phyloP scores from a whole-genome alignment of 2,888 invertebrate species.

The Nezara viridula region DNA sequence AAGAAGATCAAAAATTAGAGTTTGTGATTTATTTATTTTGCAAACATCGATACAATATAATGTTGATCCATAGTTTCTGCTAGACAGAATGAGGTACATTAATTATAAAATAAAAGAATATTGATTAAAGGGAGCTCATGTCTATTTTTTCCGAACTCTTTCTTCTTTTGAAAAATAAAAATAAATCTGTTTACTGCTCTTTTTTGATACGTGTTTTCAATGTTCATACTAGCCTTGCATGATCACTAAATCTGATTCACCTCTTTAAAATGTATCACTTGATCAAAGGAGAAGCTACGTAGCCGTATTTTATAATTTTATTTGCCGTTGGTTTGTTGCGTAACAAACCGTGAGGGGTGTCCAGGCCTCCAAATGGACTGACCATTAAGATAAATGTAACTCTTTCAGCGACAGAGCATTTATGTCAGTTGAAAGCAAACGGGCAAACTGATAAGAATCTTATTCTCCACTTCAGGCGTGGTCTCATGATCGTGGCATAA shows the following conservation, averaged over 20 bases:
- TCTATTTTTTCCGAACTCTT: no score
- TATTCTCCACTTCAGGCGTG: background rate
- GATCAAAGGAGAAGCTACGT: conserved; percentile 2
- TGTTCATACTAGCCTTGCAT: background rate
- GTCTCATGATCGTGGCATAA: background rate
- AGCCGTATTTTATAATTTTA: background rate
- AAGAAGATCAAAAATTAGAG: no score
- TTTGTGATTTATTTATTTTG: no score
- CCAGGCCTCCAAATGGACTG: background rate
- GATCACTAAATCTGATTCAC: background rate
- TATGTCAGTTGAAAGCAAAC: conserved; percentile 11
- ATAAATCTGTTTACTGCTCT: no score
- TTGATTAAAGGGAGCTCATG: no score
- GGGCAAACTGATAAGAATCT: background rate
- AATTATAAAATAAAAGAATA: no score
- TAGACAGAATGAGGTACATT: no score
- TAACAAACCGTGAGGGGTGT: background rate
- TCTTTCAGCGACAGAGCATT: background rate
- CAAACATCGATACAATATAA: no score
- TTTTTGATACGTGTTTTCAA: no score
- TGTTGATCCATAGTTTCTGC: no score
- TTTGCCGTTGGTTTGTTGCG: background rate
- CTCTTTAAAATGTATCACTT: background rate
- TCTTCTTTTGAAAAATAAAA: no score
- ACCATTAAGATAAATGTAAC: background rate